Evolutionary conservation across 2,113 vertebrate species (phyloP).

Genomic region (Morphnarchus princeps): DNA sequence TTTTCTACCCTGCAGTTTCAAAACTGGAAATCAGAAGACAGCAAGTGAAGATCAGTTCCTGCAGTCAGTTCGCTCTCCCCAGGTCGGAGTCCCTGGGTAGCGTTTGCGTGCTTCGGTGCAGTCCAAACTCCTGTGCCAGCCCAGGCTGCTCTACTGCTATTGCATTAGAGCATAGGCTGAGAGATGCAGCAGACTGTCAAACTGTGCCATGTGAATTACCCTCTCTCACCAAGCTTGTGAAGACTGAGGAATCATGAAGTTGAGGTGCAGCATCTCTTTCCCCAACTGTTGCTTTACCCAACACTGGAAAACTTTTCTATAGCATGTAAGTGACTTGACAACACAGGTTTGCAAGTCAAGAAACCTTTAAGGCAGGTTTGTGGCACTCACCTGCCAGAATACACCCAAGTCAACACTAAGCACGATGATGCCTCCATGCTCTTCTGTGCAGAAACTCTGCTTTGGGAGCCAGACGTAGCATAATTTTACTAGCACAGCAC

Average conservation of each 20-base stretch:
- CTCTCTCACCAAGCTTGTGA: background rate
- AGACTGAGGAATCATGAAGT: background rate
- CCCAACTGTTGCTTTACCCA: background rate
- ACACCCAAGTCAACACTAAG: background rate
- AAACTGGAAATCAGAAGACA: background rate
- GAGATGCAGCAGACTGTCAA: rapidly evolving
- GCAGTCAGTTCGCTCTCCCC: background rate
- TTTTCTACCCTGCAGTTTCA: background rate
- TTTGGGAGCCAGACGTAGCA: rapidly evolving
- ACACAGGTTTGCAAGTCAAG: background rate
- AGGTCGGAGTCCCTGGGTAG: background rate
- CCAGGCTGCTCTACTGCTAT: background rate
- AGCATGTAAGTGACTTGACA: background rate
- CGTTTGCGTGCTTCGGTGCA: rapidly evolving
- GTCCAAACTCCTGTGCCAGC: background rate
- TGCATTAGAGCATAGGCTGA: background rate
- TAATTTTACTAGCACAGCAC: background rate
- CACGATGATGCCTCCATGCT: rapidly evolving
- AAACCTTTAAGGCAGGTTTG: background rate
- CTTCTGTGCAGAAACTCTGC: background rate
- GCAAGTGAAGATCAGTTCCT: background rate
- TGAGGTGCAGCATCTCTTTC: background rate
- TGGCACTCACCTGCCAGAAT: background rate
- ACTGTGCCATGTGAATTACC: background rate
- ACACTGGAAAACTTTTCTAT: background rate